Conservation (phyloP, 2,888 invertebrate genomes). For the Apamea monoglypha region DNA sequence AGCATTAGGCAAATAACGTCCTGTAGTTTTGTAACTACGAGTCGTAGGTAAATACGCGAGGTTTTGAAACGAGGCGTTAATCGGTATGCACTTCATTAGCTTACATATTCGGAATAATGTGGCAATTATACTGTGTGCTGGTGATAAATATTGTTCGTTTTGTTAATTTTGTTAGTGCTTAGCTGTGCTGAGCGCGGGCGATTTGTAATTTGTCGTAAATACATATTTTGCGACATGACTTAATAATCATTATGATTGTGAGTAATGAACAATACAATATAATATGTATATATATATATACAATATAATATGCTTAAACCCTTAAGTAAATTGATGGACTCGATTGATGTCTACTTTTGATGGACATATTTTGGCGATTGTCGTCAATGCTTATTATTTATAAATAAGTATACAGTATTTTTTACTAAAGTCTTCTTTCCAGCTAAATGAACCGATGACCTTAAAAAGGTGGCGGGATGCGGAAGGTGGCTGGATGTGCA, state of each 20-base stretch:
- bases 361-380: background rate
- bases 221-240: slow-evolving; percentile 8
- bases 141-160: slow-evolving; percentile 42
- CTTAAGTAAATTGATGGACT: too few relatives aligned
- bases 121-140: slow-evolving; percentile 39
- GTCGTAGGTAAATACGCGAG: slow-evolving; percentile 22
- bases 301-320: too few relatives aligned
- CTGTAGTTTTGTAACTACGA: slow-evolving; percentile 37
- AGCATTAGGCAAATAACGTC: slow-evolving; percentile 3
- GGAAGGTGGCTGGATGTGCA: too few relatives aligned
- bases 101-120: slow-evolving; percentile 50
- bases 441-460: too few relatives aligned
- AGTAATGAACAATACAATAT: slow-evolving; percentile 15
- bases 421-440: too few relatives aligned
- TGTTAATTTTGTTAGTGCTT: slow-evolving; percentile 37
- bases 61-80: slow-evolving; percentile 50
- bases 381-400: background rate
- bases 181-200: slow-evolving; percentile 6
- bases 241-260: background rate
- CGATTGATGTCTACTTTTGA: too few relatives aligned
- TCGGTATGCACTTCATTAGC: slow-evolving; percentile 53
- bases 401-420: too few relatives aligned
- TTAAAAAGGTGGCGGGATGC: too few relatives aligned
- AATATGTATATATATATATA: too few relatives aligned
- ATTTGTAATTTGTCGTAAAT: slow-evolving; percentile 37